phyloP scores from a whole-genome alignment of 1,140 invertebrate species.

The Pseudomyrmex pallidus region DNA sequence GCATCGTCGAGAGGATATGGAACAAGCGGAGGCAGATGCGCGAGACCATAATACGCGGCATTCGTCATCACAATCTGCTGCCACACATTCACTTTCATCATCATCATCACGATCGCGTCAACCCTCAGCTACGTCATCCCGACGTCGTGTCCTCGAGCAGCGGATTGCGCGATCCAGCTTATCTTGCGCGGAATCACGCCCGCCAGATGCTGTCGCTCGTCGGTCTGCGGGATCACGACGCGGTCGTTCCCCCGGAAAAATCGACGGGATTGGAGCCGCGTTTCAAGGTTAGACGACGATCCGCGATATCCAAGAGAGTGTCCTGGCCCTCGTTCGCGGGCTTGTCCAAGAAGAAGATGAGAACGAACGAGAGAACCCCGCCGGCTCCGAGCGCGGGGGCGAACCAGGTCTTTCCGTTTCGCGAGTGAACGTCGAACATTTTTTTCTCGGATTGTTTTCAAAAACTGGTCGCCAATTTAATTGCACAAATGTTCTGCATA shows the following conservation, averaged over 20 bases:
- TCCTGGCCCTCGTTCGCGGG: slow-evolving; percentile 9
- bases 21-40: slow-evolving; percentile 71
- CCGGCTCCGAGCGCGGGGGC: not conserved
- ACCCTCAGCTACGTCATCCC: not conserved
- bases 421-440: slow-evolving; percentile 25
- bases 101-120: not conserved
- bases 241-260: not conserved
- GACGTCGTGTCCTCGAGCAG: not conserved
- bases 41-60: slow-evolving; percentile 62
- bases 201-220: slow-evolving; percentile 26
- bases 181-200: slow-evolving; percentile 21
- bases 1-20: slow-evolving; percentile 78
- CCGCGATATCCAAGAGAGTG: not conserved
- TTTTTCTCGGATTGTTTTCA: not conserved
- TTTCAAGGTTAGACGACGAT: slow-evolving; percentile 2
- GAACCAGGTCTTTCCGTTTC: slow-evolving; percentile 63
- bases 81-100: slow-evolving; percentile 48
- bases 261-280: not conserved
- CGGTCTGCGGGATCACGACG: slow-evolving; percentile 1
- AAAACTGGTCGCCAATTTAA: not conserved
- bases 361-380: not conserved
- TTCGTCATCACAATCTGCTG: slow-evolving; percentile 60
- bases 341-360: not conserved
- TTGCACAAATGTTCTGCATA: no score
- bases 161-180: slow-evolving; percentile 4